phyloP scores from a whole-genome alignment of 2,113 vertebrate genomes.

The Spermophilus dauricus region DNA sequence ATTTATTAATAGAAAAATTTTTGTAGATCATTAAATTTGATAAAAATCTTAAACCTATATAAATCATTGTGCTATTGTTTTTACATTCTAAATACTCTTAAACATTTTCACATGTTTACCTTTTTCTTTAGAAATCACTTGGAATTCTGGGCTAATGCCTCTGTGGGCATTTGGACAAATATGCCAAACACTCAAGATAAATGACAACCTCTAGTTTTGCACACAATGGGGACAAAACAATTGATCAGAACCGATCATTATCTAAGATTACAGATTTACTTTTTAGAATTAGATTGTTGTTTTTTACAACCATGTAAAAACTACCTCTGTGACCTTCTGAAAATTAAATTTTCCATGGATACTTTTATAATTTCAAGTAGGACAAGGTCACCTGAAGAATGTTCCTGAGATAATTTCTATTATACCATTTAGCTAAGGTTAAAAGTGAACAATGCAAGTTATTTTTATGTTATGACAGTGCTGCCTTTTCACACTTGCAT shows the following conservation, averaged over 20 bases:
- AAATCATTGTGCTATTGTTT: background rate
- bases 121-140: conserved; percentile 49
- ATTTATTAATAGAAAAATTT: conserved; percentile 5
- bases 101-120: background rate
- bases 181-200: background rate
- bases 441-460: conserved; percentile 47
- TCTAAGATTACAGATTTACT: conserved; percentile 42
- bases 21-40: conserved; percentile 25
- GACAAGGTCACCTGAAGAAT: conserved; percentile 12
- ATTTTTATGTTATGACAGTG: conserved; percentile 54
- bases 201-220: background rate
- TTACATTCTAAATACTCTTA: conserved; percentile 10
- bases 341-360: conserved; percentile 48
- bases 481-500: conserved; percentile 49
- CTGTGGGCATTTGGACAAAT: conserved; percentile 25
- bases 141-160: conserved; percentile 20
- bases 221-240: conserved; percentile 8
- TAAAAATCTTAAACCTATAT: background rate
- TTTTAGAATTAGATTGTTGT: conserved; percentile 20
- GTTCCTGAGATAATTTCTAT: conserved; percentile 14
- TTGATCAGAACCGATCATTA: background rate
- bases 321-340: background rate
- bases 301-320: conserved; percentile 3
- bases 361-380: conserved; percentile 36
- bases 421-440: background rate